phyloP scores from a whole-genome alignment of 2,113 vertebrate species.

The Bombycilla garrulus region DNA sequence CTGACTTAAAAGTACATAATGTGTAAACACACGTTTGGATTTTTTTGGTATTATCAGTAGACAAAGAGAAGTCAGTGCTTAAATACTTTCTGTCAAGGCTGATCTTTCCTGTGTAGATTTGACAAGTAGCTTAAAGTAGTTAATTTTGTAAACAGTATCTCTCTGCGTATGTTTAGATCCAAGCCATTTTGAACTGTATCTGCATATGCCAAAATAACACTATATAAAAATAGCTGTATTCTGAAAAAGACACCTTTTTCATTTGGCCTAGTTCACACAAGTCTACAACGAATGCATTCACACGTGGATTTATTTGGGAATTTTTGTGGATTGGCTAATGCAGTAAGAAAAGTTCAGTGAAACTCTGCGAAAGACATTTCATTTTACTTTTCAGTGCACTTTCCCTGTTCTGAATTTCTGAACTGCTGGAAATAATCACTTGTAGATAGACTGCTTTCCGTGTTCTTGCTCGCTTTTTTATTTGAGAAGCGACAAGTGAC shows the following conservation, averaged over 20 bases:
- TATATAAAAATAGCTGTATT: neutral
- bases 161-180: neutral
- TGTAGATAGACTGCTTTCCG: neutral
- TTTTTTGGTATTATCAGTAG: neutral
- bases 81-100: neutral
- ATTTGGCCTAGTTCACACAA: neutral
- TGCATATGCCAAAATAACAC: neutral
- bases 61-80: neutral
- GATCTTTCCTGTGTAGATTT: neutral
- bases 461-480: neutral
- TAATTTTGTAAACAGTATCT: neutral
- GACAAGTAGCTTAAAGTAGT: neutral
- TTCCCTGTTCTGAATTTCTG: neutral
- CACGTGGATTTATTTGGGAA: neutral
- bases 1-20: conserved; percentile 15
- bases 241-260: neutral
- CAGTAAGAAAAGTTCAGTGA: neutral
- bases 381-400: neutral
- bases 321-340: neutral
- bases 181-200: neutral
- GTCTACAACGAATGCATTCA: neutral
- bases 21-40: neutral
- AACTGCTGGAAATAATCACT: neutral
- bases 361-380: neutral
- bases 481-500: neutral